Evolutionary conservation across 1,140 invertebrate genomes (phyloP), one percentile per base, ranked within the genome.

Genomic region (Drosophila grimshawi): DNA sequence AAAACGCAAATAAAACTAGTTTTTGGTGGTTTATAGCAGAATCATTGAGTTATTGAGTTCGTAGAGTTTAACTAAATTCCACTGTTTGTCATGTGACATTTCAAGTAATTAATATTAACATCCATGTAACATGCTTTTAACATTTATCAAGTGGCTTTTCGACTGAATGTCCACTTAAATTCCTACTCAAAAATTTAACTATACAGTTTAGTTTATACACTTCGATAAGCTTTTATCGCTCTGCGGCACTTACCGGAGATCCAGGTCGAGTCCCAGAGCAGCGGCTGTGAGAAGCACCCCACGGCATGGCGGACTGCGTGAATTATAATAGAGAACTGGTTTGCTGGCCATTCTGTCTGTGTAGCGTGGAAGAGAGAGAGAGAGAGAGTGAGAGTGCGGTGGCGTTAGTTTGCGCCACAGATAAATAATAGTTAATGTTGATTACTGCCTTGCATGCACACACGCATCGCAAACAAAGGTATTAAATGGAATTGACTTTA

Each of bases 221-320:
- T 29, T 57, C 57, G 39, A 2, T 6, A 57, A 57, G 11, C 39
- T 51, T 45, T 32, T 60, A 19, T 27, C 37, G 41, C 27, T 41
- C 29, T 29, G 39, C 43, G 55, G 41, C 57, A 77, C 76, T 79
- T 53, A 91, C 90, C 86, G 96, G 10, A 95, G 82, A 88, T 97
- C 96, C 32, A 96, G 90, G 59, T 96, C 94, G 49, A 96, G 83
- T 3, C 95, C 96, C 4, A 96, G 60, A 30, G 94, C 94, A 85
- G 95, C 96, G 3, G 94, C 95, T 7, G 94, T 93, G 68, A 96
- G 80, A 56, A 95, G 91, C n/a, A 96, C 94, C 29, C 93, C 86
- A 8, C 95, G 93, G 83, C 95, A 95, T 2, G 96, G 95, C 2
- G 95, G 92, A 75, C 93, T 93, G 48, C 86, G 88, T 45, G 80